Conservation (phyloP, 2,888 invertebrate genomes). For the Cotesia congregata region DNA sequence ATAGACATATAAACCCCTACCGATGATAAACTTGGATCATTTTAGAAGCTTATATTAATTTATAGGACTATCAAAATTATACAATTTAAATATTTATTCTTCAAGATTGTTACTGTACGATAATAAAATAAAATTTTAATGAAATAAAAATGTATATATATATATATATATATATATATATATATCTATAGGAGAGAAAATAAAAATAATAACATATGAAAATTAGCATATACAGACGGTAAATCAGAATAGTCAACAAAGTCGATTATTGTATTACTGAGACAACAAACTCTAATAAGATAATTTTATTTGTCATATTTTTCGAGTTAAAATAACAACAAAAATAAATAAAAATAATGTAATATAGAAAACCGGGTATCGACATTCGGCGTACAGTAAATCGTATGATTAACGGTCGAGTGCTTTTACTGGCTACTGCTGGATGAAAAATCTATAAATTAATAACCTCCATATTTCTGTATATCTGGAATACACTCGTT, state of each 20-base stretch:
- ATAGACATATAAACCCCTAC: too few species aligned
- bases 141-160: neutral
- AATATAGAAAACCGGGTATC: constrained; percentile 18
- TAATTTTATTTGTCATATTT: neutral
- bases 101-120: neutral
- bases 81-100: too few species aligned
- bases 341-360: too few species aligned
- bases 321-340: neutral
- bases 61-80: too few species aligned
- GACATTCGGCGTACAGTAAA: constrained; percentile 29
- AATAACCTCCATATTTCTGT: constrained; percentile 30
- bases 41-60: too few species aligned
- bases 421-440: constrained; percentile 27
- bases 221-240: neutral
- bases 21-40: too few species aligned
- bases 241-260: neutral
- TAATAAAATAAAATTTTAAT: neutral
- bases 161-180: too few species aligned
- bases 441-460: constrained; percentile 34
- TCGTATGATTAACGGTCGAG: constrained; percentile 28
- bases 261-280: neutral
- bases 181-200: neutral
- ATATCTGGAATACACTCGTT: constrained; percentile 15
- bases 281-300: neutral
- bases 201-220: neutral